Evolutionary conservation across 2,797 vertebrate genomes (phyloP).

Genomic region (Sebastes cheni): DNA sequence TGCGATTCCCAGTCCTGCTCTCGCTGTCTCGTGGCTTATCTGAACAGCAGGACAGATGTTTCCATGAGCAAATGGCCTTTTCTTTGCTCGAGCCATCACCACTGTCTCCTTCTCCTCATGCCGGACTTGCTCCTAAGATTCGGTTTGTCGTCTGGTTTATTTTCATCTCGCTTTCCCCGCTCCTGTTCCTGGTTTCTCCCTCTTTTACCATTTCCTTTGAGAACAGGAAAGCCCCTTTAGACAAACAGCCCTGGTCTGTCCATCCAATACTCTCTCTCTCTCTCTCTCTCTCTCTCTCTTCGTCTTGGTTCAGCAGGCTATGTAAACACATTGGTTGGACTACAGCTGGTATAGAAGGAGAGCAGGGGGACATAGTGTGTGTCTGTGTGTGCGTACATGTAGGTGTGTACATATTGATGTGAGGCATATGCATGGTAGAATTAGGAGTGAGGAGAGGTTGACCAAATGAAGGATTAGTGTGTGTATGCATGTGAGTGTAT

Average conservation of each 20-base stretch:
- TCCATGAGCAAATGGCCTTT: slow-evolving; percentile 18
- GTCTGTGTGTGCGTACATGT: slow-evolving; percentile 36
- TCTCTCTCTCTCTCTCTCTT: slow-evolving; percentile 5
- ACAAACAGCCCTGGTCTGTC: slow-evolving; percentile 47
- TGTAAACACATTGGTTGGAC: slow-evolving; percentile 72
- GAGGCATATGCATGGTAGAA: slow-evolving; percentile 41
- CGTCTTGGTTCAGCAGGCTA: slow-evolving; percentile 61
- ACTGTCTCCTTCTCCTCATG: slow-evolving; percentile 5
- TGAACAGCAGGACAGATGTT: slow-evolving; percentile 38
- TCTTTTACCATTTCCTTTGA: slow-evolving; percentile 58
- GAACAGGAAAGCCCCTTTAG: slow-evolving; percentile 71
- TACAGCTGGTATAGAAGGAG: slow-evolving; percentile 66
- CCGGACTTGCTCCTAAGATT: background rate
- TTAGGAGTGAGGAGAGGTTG: slow-evolving; percentile 50
- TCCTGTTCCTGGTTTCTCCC: slow-evolving; percentile 31
- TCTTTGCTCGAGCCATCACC: slow-evolving; percentile 32
- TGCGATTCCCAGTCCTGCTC: slow-evolving; percentile 2
- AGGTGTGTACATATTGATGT: slow-evolving; percentile 66
- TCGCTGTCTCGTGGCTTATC: slow-evolving; percentile 26
- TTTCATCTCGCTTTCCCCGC: slow-evolving; percentile 34
- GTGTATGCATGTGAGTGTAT: slow-evolving; percentile 6
- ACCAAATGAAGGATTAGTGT: slow-evolving; percentile 29
- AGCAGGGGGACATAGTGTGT: slow-evolving; percentile 59
- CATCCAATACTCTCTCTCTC: slow-evolving; percentile 52
- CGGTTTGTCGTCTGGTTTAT: slow-evolving; percentile 35